Evolutionary conservation across 2,888 invertebrate genomes (phyloP), one percentile per base, ranked within the genome.

Genomic region (Diploptera punctata): DNA sequence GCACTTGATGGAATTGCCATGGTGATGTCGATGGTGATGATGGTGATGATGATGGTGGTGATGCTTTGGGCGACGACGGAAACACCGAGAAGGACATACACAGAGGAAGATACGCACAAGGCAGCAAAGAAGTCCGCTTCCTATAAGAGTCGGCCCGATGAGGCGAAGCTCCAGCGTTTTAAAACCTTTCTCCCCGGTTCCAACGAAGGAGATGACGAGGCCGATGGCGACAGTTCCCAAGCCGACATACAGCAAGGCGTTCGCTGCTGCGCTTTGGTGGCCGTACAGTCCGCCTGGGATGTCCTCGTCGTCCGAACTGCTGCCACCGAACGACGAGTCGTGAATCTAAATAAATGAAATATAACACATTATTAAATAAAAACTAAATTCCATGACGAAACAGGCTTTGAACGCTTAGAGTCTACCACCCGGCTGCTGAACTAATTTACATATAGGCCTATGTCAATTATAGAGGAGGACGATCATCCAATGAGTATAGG

Each of bases 171-270:
- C 94, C 76, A 93, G 89, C 77, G 95, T 94, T 84, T 90, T 93
- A 89, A 92, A 94, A 84, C 90, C 88, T 85, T 94, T 94, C 85
- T 95, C 95, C 80, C 95, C 95, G 77, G 94, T 93, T 78, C 94
- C 95, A 77, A 95, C 94, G 85, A 95, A 94, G 82, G 93, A 93
- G 79, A 95, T 93, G 79, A 95, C 92, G 79, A 94, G 89, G 71
- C 95, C 95, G 77, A 95, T 86, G 26, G 94, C 93, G 74, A 94
- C 90, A 26, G 91, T 92, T 77, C 91, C 93, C 77, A 95, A 88
- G 70, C 95, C 95, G 67, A 94, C 93, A 84, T 95, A 95, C 71
- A 95, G 88, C 76, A 95, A 88, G 76, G 93, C 91, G 82, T 91
- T 91, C 77, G 94, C 94, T 76, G 73, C 93, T 67, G 93, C 93